These are phyloP conservation scores for Geococcyx californianus DNA, from an alignment of 2,113 vertebrate genomes.

Conservation along the genomic window DNA sequence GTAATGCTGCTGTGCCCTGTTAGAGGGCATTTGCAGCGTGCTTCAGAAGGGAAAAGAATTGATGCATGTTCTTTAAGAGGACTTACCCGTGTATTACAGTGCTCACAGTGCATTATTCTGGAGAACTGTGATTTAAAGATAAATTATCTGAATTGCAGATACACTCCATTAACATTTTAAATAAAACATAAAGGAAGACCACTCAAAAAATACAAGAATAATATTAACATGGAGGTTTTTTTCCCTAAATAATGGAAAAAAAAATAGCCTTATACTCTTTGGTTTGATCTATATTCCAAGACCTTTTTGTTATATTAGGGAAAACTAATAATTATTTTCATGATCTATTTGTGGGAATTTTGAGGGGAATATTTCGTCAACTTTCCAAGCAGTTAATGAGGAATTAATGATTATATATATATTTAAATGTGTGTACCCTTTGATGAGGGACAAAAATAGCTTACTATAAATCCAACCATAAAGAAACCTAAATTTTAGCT, in stretches of 20 bases:
- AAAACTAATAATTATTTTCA: not conserved
- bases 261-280: not conserved
- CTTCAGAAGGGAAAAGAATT: conserved; percentile 72
- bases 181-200: conserved; percentile 79
- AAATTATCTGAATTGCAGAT: conserved; percentile 78
- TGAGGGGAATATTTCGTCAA: not conserved
- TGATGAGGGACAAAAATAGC: not conserved
- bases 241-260: not conserved
- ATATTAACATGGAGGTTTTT: not conserved
- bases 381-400: not conserved
- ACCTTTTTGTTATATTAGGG: not conserved
- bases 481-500: not conserved
- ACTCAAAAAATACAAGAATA: conserved; percentile 20
- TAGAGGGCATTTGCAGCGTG: conserved; percentile 78
- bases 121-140: conserved; percentile 74
- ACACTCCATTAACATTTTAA: conserved; percentile 80
- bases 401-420: conserved; percentile 8
- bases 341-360: not conserved
- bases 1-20: conserved; percentile 78
- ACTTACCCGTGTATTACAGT: conserved; percentile 64
- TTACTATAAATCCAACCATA: conserved; percentile 1
- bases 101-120: conserved; percentile 72
- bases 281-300: not conserved
- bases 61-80: conserved; percentile 76
- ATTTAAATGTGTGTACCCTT: not conserved